A percentile compares a stretch with the other conserved stretches of the same genome.
Evolutionary conservation across 2,797 vertebrate genomes (phyloP).

Genomic region (Neomorphus geoffroyi): DNA sequence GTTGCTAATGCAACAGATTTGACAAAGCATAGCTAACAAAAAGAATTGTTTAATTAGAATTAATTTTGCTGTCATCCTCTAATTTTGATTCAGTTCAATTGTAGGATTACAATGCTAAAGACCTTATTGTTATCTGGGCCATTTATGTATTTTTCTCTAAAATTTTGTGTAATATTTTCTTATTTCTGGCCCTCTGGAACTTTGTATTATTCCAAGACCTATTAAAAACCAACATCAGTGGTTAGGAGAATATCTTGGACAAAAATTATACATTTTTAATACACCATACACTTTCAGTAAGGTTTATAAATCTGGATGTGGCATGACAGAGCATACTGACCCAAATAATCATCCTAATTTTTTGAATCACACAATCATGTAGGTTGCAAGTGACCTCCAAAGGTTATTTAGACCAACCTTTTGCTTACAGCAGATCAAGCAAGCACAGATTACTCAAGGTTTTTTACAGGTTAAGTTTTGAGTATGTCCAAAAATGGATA

Average conservation of each 20-base stretch:
- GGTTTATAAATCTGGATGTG: not conserved
- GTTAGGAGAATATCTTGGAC: not conserved
- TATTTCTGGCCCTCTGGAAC: not conserved
- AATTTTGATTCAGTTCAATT: not conserved
- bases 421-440: not conserved
- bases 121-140: not conserved
- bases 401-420: not conserved
- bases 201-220: not conserved
- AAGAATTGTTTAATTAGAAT: not conserved
- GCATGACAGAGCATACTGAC: not conserved
- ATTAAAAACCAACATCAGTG: not conserved
- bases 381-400: not conserved
- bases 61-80: constrained; percentile 16
- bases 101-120: not conserved
- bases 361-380: not conserved
- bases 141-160: not conserved
- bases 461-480: not conserved
- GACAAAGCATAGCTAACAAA: not conserved
- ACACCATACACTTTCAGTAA: not conserved
- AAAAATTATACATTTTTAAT: not conserved
- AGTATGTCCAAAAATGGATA: not conserved
- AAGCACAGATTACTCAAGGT: not conserved
- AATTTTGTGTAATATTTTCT: not conserved
- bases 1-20: constrained; percentile 1
- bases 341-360: not conserved